phyloP scores from a whole-genome alignment of 2,797 vertebrate species.

The Sebastes vulpes region DNA sequence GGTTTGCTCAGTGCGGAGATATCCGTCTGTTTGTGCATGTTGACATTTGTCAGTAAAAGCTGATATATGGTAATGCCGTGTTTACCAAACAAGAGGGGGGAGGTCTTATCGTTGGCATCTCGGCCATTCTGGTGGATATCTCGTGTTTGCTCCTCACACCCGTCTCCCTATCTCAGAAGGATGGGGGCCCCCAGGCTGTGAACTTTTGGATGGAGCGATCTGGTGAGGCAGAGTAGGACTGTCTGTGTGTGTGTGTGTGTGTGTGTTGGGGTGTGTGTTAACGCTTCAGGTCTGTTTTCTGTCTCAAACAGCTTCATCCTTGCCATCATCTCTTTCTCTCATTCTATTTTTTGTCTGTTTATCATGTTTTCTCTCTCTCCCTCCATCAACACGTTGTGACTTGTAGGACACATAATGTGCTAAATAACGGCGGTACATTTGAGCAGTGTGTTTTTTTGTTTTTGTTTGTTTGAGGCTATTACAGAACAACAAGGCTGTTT shows the following conservation, averaged over 20 bases:
- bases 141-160: conserved; percentile 24
- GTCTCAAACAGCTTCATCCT: conserved; percentile 34
- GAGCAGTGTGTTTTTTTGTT: not conserved
- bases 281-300: conserved; percentile 61
- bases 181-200: conserved; percentile 46
- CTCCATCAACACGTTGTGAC: conserved; percentile 29
- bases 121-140: conserved; percentile 21
- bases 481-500: conserved; percentile 6
- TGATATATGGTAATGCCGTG: conserved; percentile 36
- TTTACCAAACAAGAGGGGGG: conserved; percentile 47
- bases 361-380: not conserved
- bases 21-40: not conserved
- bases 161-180: conserved; percentile 21
- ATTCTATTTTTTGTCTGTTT: conserved; percentile 6
- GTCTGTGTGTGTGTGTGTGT: not conserved
- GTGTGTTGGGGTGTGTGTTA: conserved; percentile 28
- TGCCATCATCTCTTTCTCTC: conserved; percentile 3
- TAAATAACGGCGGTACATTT: not conserved
- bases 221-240: conserved; percentile 8
- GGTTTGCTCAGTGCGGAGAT: not conserved
- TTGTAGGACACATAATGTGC: not conserved
- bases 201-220: conserved; percentile 28
- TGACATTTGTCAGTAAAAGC: conserved; percentile 12
- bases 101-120: conserved; percentile 16
- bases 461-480: not conserved